Evolutionary conservation across 2,113 vertebrate genomes (phyloP).

Genomic region (Corythornis cristatus): DNA sequence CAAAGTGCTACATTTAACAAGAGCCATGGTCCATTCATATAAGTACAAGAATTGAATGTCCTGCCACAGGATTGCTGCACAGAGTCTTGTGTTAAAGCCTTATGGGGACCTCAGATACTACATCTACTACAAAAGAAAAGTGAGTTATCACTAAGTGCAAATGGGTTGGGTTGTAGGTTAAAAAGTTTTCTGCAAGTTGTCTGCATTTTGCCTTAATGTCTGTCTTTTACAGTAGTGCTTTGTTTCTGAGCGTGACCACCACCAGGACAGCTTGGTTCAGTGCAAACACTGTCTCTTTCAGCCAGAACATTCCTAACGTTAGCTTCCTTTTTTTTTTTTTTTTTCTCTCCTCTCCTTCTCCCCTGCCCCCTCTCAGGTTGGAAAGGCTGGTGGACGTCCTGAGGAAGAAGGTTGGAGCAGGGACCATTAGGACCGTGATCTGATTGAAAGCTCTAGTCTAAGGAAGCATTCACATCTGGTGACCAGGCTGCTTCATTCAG

Average conservation of each 20-base stretch:
- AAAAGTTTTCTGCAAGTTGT: conserved; percentile 61
- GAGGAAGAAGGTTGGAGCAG: conserved; percentile 95
- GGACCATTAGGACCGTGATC: conserved; percentile 90
- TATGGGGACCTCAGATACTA: neutral
- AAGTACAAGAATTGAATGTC: neutral
- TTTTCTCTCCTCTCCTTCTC: conserved; percentile 42
- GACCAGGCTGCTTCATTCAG: conserved; percentile 90
- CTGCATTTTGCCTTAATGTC: conserved; percentile 65
- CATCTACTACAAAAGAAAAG: conserved; percentile 25
- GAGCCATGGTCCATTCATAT: neutral
- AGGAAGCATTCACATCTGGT: conserved; percentile 88
- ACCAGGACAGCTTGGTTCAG: conserved; percentile 69
- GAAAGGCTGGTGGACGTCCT: conserved; percentile 96
- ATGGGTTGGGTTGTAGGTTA: conserved; percentile 46
- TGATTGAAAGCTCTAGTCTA: conserved; percentile 82
- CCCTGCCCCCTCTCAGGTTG: conserved; percentile 80
- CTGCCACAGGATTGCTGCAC: neutral
- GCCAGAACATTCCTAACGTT: conserved; percentile 72
- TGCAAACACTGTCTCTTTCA: conserved; percentile 76
- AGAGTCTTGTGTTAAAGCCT: neutral
- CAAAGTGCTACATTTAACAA: neutral
- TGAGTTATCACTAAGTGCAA: conserved; percentile 27
- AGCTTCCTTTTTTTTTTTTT: conserved; percentile 59
- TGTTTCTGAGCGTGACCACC: conserved; percentile 72
- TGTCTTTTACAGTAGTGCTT: conserved; percentile 70